Evolutionary conservation across 2,888 invertebrate species (phyloP), one percentile per base, ranked within the genome.

Genomic region (Teleiodes luculella): DNA sequence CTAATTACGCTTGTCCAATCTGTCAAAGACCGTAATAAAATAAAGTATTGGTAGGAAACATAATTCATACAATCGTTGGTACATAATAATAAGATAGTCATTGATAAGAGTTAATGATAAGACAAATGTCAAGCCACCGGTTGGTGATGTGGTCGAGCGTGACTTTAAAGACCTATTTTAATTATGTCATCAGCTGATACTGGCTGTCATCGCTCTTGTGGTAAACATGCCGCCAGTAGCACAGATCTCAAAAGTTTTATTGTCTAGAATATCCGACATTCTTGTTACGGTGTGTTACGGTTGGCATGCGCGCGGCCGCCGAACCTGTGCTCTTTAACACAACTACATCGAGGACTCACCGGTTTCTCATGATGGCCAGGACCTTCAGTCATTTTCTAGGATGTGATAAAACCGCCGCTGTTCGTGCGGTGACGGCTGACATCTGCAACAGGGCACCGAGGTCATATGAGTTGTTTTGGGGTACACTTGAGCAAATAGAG

Each of bases 341-440:
- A 47, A 47, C 47, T 31, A 41, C 16, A 16, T n/a, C 2, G 33
- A 36, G 57, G 67, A 86, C 88, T 88, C 75, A 89, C 88, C 85
- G 86, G 79, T 77, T 84, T 85, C 68, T 82, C 87, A 88, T 87
- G 78, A 70, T 78, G 78, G 66, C 71, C 67, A 64, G 75, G 72
- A 72, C 84, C 84, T 78, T 88, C 88, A 88, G 88, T 88, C 88
- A 89, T 89, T 88, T 87, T 88, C 88, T 76, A 89, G 78, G 76
- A 86, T 88, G 71, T 88, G 86, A 85, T 86, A 87, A 78, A 86
- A 86, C 75, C 87, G 87, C 84, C 88, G 82, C 72, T 76, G 78
- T 75, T 75, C 79, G 77, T 87, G 84, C 83, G 86, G 85, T 74
- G 82, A 83, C 74, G 85, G 86, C 74, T 86, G 86, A 80, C 87